A percentile compares a stretch with the other conserved stretches of the same genome.
These are phyloP conservation scores for Nymphalis io DNA, from an alignment of 1,140 invertebrate genomes.

Conservation along the genomic window DNA sequence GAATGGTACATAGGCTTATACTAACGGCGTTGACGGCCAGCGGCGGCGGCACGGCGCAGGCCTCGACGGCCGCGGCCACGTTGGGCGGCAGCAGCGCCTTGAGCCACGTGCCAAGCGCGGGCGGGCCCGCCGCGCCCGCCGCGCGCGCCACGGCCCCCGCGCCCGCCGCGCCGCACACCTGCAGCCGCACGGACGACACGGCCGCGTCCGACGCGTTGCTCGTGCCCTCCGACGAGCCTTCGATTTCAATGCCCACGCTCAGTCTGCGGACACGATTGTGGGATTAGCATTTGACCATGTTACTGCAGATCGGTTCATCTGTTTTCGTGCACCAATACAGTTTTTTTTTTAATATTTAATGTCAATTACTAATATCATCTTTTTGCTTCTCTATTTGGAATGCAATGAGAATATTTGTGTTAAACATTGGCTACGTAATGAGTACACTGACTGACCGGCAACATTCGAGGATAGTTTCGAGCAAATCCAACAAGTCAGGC, in stretches of 20 bases:
- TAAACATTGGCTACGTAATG: neutral
- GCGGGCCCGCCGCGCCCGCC: conserved; percentile 39
- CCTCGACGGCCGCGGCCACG: conserved; percentile 55
- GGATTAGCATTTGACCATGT: neutral
- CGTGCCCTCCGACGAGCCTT: conserved; percentile 32
- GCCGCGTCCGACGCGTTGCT: conserved; percentile 49
- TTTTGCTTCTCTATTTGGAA: no score
- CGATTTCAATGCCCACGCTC: conserved; percentile 56
- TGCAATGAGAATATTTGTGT: neutral
- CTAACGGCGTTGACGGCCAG: conserved; percentile 59
- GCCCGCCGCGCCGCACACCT: conserved; percentile 53
- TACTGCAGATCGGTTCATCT: no score
- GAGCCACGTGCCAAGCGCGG: conserved; percentile 60
- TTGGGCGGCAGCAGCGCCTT: conserved; percentile 59
- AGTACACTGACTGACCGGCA: conserved; percentile 60
- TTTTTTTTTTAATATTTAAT: no score
- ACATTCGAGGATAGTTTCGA: conserved; percentile 71
- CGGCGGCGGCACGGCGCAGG: conserved; percentile 48
- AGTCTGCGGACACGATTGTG: conserved; percentile 37
- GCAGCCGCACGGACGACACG: conserved; percentile 49
- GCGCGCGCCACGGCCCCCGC: conserved; percentile 37
- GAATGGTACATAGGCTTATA: neutral
- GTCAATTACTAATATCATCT: no score
- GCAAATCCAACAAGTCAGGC: conserved; percentile 66
- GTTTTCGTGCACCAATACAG: no score